Conservation (phyloP, 2,113 vertebrate genomes). For the Sphaerodactylus townsendi region DNA sequence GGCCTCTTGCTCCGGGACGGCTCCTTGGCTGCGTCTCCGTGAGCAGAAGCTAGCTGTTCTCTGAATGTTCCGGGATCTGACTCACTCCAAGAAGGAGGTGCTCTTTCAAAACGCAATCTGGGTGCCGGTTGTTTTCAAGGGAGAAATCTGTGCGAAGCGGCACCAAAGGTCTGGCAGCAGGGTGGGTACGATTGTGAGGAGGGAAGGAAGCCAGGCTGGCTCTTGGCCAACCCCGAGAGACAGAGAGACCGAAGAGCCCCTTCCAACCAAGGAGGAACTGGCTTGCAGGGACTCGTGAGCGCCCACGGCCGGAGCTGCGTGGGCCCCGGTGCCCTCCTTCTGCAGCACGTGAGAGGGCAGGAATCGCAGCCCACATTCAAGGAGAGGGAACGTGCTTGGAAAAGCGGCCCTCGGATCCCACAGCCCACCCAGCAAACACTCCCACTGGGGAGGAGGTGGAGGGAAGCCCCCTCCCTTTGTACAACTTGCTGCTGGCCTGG, state of each 20-base stretch:
- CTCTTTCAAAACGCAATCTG: slow-evolving; percentile 32
- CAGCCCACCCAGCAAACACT: background rate
- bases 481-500: rapidly evolving
- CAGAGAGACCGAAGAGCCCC: background rate
- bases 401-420: background rate
- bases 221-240: background rate
- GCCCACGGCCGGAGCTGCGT: background rate
- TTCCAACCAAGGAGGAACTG: background rate
- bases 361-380: background rate
- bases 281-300: background rate
- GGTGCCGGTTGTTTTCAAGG: slow-evolving; percentile 20
- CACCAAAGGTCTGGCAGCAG: background rate
- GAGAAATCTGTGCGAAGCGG: slow-evolving; percentile 11
- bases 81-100: slow-evolving; percentile 24
- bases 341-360: background rate
- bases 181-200: background rate
- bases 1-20: background rate
- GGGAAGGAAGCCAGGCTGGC: background rate
- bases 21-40: background rate
- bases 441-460: background rate
- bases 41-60: slow-evolving; percentile 7
- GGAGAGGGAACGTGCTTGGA: background rate
- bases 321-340: background rate
- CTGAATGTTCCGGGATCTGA: slow-evolving; percentile 2
- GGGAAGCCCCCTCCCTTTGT: background rate